Conservation (phyloP, 2,888 invertebrate species). For the Hylaea fasciaria region DNA sequence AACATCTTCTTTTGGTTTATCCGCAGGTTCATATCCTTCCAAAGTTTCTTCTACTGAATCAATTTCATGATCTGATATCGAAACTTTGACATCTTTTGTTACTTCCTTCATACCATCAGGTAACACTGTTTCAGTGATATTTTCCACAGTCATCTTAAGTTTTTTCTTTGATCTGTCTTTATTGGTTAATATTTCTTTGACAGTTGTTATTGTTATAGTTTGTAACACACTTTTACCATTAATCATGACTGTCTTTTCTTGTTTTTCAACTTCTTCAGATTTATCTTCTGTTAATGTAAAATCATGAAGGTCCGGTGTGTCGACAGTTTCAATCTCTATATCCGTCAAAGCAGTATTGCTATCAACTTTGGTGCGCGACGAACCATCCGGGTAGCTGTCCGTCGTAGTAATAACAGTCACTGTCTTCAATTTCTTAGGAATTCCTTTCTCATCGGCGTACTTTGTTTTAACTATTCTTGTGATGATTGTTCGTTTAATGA, state of each 20-base stretch:
- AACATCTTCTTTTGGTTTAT: slow-evolving; percentile 59
- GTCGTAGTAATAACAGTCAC: slow-evolving; percentile 69
- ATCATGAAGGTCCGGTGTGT: slow-evolving; percentile 63
- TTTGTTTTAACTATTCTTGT: slow-evolving; percentile 69
- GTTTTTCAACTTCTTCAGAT: slow-evolving; percentile 61
- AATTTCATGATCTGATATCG: slow-evolving; percentile 63
- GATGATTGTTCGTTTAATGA: slow-evolving; percentile 66
- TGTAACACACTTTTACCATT: slow-evolving; percentile 69
- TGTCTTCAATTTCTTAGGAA: slow-evolving; percentile 70
- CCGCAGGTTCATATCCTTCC: slow-evolving; percentile 56
- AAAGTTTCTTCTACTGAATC: slow-evolving; percentile 48
- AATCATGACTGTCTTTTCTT: slow-evolving; percentile 61
- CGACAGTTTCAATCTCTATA: slow-evolving; percentile 57
- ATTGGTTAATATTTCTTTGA: slow-evolving; percentile 67
- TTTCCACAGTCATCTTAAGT: slow-evolving; percentile 72
- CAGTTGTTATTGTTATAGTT: slow-evolving; percentile 70
- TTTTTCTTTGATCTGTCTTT: slow-evolving; percentile 67
- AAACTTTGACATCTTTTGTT: slow-evolving; percentile 73
- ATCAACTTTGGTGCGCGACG: slow-evolving; percentile 72
- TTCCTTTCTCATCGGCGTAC: slow-evolving; percentile 62
- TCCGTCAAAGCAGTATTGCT: slow-evolving; percentile 70
- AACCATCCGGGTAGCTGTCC: slow-evolving; percentile 78
- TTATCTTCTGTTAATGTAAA: slow-evolving; percentile 65
- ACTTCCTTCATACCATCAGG: slow-evolving; percentile 73
- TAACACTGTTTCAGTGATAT: slow-evolving; percentile 68